Conservation (phyloP, 2,113 vertebrate genomes). For the Dendrocopos noguchii region DNA sequence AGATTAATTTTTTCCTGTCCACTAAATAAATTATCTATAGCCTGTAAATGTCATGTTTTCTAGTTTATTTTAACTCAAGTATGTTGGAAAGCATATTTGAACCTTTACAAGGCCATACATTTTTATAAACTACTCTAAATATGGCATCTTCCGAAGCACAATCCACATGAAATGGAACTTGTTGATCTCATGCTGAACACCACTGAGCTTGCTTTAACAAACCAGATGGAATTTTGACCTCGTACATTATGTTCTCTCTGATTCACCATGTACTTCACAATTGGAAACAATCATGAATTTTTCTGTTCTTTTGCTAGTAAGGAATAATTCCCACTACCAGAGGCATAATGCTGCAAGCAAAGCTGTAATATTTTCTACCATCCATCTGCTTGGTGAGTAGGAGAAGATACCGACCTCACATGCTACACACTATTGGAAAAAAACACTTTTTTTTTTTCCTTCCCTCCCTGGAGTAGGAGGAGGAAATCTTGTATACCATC, state of each 20-base stretch:
- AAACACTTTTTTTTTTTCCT: not conserved
- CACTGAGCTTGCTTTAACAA: accelerated
- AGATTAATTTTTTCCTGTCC: not conserved
- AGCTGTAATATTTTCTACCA: not conserved
- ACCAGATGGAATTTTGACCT: conserved; percentile 26
- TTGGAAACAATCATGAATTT: not conserved
- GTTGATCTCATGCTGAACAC: not conserved
- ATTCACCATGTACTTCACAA: not conserved
- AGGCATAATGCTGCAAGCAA: not conserved
- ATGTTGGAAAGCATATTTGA: not conserved
- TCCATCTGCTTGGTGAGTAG: not conserved
- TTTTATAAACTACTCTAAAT: not conserved
- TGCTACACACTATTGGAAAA: not conserved
- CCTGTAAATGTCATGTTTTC: not conserved
- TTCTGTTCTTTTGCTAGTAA: not conserved
- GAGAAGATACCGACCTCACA: not conserved
- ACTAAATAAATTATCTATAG: not conserved
- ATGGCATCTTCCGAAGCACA: not conserved
- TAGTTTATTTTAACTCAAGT: not conserved
- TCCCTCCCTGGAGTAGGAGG: not conserved
- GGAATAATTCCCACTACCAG: not conserved
- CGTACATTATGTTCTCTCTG: not conserved
- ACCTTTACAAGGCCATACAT: not conserved
- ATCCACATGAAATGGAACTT: not conserved
- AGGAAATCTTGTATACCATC: not conserved